Percentiles rank a stretch among this genome's conserved stretches.
These are phyloP conservation scores for Tryphoninae sp. DNA, from an alignment of 2,888 invertebrate species.

Conservation along the genomic window DNA sequence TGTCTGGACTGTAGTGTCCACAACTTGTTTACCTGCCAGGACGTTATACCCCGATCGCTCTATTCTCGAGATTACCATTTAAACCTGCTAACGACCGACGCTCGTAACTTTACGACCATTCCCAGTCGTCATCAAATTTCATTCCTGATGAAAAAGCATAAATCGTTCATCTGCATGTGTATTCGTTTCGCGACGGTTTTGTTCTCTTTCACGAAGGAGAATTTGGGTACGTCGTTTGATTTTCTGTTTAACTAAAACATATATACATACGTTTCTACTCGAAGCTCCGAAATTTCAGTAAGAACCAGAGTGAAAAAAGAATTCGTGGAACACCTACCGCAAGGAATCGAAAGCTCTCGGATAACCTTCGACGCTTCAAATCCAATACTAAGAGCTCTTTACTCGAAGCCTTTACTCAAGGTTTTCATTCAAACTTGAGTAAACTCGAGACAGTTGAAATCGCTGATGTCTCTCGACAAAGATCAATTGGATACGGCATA, in stretches of 20 bases:
- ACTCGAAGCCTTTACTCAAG: not conserved
- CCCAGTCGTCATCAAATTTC: constrained; percentile 24
- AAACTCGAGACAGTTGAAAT: constrained; percentile 27
- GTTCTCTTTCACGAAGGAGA: not conserved
- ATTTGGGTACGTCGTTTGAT: constrained; percentile 12
- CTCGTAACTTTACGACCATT: constrained; percentile 5
- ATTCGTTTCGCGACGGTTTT: not conserved
- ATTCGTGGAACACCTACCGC: too few species aligned
- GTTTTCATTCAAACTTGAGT: constrained; percentile 14
- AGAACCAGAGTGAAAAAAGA: too few species aligned
- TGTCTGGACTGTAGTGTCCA: constrained; percentile 5
- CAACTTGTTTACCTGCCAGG: not conserved
- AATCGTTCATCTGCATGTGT: not conserved
- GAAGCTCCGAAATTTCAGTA: too few species aligned
- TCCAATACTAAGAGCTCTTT: too few species aligned
- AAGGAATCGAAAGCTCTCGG: too few species aligned
- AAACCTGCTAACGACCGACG: constrained; percentile 3
- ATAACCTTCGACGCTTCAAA: too few species aligned
- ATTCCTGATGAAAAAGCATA: constrained; percentile 14
- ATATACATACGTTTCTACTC: not conserved
- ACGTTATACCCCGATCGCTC: not conserved
- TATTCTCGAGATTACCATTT: constrained; percentile 10
- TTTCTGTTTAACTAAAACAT: constrained; percentile 15
- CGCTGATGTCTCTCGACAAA: constrained; percentile 7
- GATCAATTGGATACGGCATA: constrained; percentile 16